phyloP scores from a whole-genome alignment of 2,113 vertebrate species.

The Actenoides lindsayi region DNA sequence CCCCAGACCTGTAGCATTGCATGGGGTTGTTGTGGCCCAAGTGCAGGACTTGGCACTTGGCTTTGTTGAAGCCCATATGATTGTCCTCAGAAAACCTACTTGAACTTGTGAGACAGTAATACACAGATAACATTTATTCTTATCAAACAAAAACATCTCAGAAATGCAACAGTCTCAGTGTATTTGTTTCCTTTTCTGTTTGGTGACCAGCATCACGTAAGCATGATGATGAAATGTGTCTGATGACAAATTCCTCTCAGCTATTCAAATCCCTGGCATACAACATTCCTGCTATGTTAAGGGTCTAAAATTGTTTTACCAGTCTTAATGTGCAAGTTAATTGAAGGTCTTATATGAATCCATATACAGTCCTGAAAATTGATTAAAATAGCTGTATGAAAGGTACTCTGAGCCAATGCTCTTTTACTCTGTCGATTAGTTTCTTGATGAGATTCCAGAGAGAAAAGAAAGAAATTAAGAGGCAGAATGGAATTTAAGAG shows the following conservation, averaged over 20 bases:
- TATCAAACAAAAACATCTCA: neutral
- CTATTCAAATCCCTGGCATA: neutral
- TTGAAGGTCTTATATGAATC: slow-evolving; percentile 45
- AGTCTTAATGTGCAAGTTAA: slow-evolving; percentile 48
- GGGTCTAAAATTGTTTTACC: slow-evolving; percentile 35
- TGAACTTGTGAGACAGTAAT: neutral
- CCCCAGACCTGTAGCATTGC: too few species aligned
- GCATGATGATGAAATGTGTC: neutral
- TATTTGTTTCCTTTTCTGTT: neutral
- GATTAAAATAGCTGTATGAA: slow-evolving; percentile 42
- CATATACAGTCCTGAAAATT: slow-evolving; percentile 29
- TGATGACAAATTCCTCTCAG: neutral
- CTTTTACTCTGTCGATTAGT: neutral
- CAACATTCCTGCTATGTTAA: slow-evolving; percentile 35
- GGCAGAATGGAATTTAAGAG: slow-evolving; percentile 3
- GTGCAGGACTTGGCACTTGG: too few species aligned
- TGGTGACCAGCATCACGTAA: neutral
- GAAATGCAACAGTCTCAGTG: neutral
- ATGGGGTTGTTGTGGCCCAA: too few species aligned
- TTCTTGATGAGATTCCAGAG: slow-evolving; percentile 50
- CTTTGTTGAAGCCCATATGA: too few species aligned
- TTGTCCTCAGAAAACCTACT: neutral
- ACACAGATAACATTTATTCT: neutral
- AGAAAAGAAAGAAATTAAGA: slow-evolving; percentile 50
- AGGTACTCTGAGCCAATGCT: slow-evolving; percentile 16